Evolutionary conservation across 2,113 vertebrate species (phyloP).

Genomic region (Brachypteracias leptosomus): DNA sequence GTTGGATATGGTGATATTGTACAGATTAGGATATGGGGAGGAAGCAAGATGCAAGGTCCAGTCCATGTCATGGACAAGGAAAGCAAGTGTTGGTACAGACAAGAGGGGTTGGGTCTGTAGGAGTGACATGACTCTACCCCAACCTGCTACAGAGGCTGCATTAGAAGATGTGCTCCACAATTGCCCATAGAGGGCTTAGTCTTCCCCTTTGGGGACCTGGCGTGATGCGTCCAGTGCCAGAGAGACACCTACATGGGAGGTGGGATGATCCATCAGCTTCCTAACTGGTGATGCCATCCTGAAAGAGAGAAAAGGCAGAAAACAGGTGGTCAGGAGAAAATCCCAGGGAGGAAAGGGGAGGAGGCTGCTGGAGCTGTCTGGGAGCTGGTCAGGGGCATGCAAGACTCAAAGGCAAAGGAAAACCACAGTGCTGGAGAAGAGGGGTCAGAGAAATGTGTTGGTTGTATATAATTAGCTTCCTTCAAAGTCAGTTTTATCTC

Average conservation of each 20-base stretch:
- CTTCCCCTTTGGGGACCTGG: neutral
- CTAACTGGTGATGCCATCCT: neutral
- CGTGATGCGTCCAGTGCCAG: rapidly evolving
- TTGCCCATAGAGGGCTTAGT: rapidly evolving
- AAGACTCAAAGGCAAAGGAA: neutral
- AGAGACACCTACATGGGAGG: neutral
- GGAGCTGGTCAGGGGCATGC: neutral
- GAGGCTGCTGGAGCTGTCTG: neutral
- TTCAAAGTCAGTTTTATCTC: neutral
- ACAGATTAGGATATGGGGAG: neutral
- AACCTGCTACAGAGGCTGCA: neutral
- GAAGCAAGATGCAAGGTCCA: neutral
- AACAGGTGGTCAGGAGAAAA: neutral
- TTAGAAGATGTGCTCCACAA: neutral
- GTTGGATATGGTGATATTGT: neutral
- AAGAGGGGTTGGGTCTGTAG: neutral
- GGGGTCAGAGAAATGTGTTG: neutral
- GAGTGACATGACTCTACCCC: neutral
- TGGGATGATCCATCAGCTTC: neutral
- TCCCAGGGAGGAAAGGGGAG: neutral
- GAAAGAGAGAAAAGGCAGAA: neutral
- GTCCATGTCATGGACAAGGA: neutral
- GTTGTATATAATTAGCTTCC: neutral
- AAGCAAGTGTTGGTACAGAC: neutral
- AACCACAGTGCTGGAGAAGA: neutral